These are phyloP conservation scores for Glaucopsyche alexis DNA, from an alignment of 2,888 invertebrate species.

Conservation along the genomic window DNA sequence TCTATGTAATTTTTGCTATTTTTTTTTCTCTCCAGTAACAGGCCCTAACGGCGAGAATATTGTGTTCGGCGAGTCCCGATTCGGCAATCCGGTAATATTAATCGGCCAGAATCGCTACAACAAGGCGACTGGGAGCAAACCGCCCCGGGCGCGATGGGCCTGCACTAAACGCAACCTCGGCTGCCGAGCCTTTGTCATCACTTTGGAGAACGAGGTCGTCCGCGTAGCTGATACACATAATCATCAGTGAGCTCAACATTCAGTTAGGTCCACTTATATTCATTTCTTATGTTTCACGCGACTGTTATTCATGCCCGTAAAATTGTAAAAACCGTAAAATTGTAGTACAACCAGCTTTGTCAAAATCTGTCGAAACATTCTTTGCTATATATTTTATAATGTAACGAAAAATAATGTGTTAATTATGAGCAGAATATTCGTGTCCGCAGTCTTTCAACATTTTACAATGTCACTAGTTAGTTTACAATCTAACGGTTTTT, in stretches of 20 bases:
- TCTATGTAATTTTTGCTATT: slow-evolving; percentile 31
- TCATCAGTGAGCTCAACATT: slow-evolving; percentile 30
- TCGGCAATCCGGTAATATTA: slow-evolving; percentile 54
- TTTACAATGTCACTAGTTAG: too few species aligned
- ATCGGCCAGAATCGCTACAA: slow-evolving; percentile 54
- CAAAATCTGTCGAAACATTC: too few species aligned
- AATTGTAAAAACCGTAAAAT: too few species aligned
- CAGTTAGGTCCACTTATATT: too few species aligned
- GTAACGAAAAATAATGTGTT: too few species aligned
- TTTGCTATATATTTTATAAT: too few species aligned
- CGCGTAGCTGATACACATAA: slow-evolving; percentile 36
- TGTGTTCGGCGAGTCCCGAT: slow-evolving; percentile 47
- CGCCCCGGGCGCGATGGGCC: slow-evolving; percentile 43
- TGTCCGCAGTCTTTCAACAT: too few species aligned
- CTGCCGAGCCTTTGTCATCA: slow-evolving; percentile 44
- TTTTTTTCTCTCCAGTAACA: slow-evolving; percentile 37
- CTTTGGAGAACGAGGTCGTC: slow-evolving; percentile 43
- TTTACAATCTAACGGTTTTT: too few species aligned
- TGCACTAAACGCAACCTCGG: slow-evolving; percentile 38
- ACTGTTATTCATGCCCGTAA: too few species aligned
- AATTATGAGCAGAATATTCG: too few species aligned
- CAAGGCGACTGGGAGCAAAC: slow-evolving; percentile 50
- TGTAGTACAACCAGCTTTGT: too few species aligned
- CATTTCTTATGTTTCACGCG: too few species aligned
- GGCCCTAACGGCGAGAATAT: slow-evolving; percentile 3